These are phyloP conservation scores for Teleogryllus occipitalis DNA, from an alignment of 1,140 invertebrate species.

Conservation along the genomic window DNA sequence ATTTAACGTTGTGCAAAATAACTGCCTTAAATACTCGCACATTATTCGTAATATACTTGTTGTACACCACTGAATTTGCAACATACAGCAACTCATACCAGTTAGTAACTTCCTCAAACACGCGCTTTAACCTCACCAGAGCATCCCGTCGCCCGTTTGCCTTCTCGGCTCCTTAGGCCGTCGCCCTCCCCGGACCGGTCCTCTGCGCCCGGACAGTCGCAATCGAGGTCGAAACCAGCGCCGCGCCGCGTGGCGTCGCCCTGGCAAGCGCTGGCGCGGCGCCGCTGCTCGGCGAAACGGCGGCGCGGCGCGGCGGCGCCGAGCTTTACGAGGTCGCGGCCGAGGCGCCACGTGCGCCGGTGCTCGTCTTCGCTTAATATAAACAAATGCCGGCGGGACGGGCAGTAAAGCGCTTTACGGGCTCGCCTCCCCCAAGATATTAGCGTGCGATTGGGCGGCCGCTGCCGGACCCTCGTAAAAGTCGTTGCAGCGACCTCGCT, in stretches of 20 bases:
- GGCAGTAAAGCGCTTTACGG: background rate
- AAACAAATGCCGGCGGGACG: background rate
- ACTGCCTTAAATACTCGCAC: too few species aligned
- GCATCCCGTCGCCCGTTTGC: background rate
- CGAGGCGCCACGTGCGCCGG: background rate
- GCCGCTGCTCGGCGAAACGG: too few species aligned
- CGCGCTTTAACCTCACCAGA: too few species aligned
- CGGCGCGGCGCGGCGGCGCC: too few species aligned
- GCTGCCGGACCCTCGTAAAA: background rate
- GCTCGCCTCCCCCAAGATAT: background rate
- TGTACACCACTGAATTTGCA: too few species aligned
- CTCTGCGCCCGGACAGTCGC: background rate
- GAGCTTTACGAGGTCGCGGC: background rate
- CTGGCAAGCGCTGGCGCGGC: background rate
- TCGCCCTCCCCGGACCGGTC: background rate
- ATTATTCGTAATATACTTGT: too few species aligned
- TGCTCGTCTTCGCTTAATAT: conserved; percentile 1
- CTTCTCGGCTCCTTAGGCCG: background rate
- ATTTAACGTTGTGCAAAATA: too few species aligned
- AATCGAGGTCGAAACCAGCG: background rate
- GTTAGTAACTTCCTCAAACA: too few species aligned
- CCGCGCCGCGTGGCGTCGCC: too few species aligned
- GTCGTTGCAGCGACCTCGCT: background rate
- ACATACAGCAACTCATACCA: too few species aligned
- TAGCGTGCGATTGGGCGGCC: background rate